Evolutionary conservation across 2,113 vertebrate species (phyloP).

Genomic region (Coreoperca whiteheadi): DNA sequence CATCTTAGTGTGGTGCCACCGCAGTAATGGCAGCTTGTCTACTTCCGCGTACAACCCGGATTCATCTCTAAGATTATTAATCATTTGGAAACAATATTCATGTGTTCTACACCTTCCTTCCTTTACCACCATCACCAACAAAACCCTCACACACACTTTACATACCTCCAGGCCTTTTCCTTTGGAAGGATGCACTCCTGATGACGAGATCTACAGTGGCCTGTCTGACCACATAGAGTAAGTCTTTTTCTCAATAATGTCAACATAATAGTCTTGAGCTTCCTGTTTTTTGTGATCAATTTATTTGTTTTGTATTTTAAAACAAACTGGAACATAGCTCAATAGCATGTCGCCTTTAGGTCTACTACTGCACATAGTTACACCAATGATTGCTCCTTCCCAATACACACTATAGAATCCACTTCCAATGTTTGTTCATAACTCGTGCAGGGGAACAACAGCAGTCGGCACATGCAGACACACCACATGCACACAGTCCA

Average conservation of each 20-base stretch:
- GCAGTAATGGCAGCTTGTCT: neutral
- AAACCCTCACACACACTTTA: neutral
- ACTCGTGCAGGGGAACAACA: neutral
- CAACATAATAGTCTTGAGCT: neutral
- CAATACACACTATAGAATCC: neutral
- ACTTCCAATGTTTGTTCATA: neutral
- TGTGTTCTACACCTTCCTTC: neutral
- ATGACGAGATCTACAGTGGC: conserved; percentile 93
- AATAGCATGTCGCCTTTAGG: neutral
- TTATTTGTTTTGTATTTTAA: no score
- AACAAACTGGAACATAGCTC: neutral
- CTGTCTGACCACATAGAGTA: conserved; percentile 95
- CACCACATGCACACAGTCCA: neutral
- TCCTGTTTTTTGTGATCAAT: neutral
- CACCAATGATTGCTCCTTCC: neutral
- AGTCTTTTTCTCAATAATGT: conserved; percentile 59
- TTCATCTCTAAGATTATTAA: neutral
- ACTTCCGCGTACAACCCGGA: neutral
- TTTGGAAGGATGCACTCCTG: conserved; percentile 83
- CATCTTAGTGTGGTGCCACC: neutral
- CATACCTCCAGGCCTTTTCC: conserved; percentile 88
- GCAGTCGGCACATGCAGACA: neutral
- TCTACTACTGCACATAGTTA: neutral
- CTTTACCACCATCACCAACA: neutral
- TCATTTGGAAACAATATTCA: neutral